These are phyloP conservation scores for Cremastinae sp. DNA, from an alignment of 2,888 invertebrate genomes.

Conservation along the genomic window DNA sequence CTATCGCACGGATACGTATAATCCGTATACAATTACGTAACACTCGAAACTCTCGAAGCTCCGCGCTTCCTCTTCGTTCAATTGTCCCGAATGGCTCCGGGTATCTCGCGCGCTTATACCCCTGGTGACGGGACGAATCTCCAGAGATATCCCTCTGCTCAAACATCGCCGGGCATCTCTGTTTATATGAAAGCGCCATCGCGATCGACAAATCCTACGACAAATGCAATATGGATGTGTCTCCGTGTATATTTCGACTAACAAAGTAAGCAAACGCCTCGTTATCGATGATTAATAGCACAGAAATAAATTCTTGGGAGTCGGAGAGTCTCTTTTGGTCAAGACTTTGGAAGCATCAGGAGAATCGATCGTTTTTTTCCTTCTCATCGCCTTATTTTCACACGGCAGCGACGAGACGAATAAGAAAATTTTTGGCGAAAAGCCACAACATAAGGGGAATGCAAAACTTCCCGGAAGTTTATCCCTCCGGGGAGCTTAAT, in stretches of 20 bases:
- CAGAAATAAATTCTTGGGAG: no score
- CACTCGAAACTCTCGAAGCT: background rate
- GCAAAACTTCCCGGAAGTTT: conserved; percentile 75
- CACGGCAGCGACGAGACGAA: conserved; percentile 74
- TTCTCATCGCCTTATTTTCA: conserved; percentile 1
- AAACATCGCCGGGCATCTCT: background rate
- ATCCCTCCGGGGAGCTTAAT: conserved; percentile 57
- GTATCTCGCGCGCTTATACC: conserved; percentile 38
- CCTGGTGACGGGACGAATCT: conserved; percentile 25
- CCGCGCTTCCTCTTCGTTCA: conserved; percentile 33
- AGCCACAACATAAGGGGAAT: conserved; percentile 75
- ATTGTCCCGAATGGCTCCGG: conserved; percentile 41
- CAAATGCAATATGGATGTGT: no score
- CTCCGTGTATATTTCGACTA: conserved; percentile 22
- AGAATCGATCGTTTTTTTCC: conserved; percentile 39
- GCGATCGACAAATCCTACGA: background rate
- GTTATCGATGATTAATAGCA: no score
- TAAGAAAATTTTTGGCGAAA: conserved; percentile 72
- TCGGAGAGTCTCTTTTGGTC: no score
- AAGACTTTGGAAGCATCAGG: background rate
- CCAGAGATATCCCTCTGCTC: conserved; percentile 24
- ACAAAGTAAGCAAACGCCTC: background rate
- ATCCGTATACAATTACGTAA: conserved; percentile 55
- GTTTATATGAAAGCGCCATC: conserved; percentile 11
- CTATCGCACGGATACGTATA: conserved; percentile 40